Evolutionary conservation across 2,113 vertebrate genomes (phyloP), one percentile per base, ranked within the genome.

Genomic region (Calypte anna): DNA sequence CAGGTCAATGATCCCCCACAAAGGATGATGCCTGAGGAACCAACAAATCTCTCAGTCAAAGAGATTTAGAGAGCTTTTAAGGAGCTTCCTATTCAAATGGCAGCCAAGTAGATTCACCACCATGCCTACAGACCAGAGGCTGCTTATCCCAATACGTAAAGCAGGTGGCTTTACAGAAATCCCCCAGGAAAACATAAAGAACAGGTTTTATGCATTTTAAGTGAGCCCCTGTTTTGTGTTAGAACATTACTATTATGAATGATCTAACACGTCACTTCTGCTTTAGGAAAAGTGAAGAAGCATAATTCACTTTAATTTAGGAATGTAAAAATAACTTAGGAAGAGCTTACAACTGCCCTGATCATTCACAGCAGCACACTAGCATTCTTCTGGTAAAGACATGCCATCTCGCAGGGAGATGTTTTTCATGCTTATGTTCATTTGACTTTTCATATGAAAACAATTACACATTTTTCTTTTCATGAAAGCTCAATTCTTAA

Each of bases 391-490:
- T 44, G 44, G 63, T 38, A 57, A 46, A 68, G 64, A 84, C 27
- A 23, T 59, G 40, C 48, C 44, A 62, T 20, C 66, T 78, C 61
- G 61, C 63, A 57, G 66, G 51, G 58, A 82, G 22, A 24, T n/a
- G 28, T 55, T 87, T 73, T 66, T 87, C 58, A 53, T 24, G 66
- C 44, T 79, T 73, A 21, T 18, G 7, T 44, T 95, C 84, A 66
- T 48, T 59, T 66, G 67, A 79, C 36, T 85, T 94, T 75, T 82
- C 70, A 85, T 62, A 90, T 54, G 30, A 90, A 82, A 91, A 93
- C 36, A 85, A 95, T 73, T 85, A n/a, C 38, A 85, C 54, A 88
- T 88, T 81, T 54, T 90, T 88, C 76, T 92, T 44, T 77, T 94
- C 83, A 44, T 14, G 15, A 67, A 94, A 93, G 73, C 88, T 30